Evolutionary conservation across 2,797 vertebrate species (phyloP), one percentile per base, ranked within the genome.

Genomic region (Lophius americanus): DNA sequence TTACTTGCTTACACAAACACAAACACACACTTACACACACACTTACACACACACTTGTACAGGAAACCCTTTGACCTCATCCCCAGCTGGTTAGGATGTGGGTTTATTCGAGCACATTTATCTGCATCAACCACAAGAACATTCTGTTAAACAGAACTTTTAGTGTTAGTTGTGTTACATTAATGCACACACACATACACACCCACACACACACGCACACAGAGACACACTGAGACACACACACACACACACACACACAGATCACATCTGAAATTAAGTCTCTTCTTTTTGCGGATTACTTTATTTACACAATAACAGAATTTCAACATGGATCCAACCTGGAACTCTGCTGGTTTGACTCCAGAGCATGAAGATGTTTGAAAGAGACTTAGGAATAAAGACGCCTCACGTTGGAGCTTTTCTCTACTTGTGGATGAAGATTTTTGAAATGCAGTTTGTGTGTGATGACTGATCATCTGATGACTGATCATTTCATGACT

Each of bases 51-150:
- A 69, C 64, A 59, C 60, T 3, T 49, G 70, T 59, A 69, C 65
- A 75, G 54, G 65, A 83, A 78, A 50, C 58, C 58, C 47, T 73
- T 41, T 77, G 73, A 90, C 75, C 75, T 82, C 79, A 81, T 72
- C 80, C 68, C 51, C 81, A 88, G 81, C 82, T 81, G 78, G 36
- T 70, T 74, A 41, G 37, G 49, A 59, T 74, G 63, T 78, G 67
- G 35, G 39, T 69, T 69, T 73, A 64, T 61, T 51, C 54, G 56
- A 76, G 73, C 46, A 32, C 70, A 72, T 80, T 79, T 61, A 82
- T 68, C 55, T 52, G 7, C 63, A 68, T 70, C 73, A 47, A 57
- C 55, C 64, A 73, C 52, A 70, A 64, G 39, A 3, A 65, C 52
- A 70, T 50, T 66, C 41, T 78, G 67, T 78, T 78, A 43, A 57